These are phyloP conservation scores for Euplagia quadripunctaria DNA, from an alignment of 2,888 invertebrate genomes.

Conservation along the genomic window DNA sequence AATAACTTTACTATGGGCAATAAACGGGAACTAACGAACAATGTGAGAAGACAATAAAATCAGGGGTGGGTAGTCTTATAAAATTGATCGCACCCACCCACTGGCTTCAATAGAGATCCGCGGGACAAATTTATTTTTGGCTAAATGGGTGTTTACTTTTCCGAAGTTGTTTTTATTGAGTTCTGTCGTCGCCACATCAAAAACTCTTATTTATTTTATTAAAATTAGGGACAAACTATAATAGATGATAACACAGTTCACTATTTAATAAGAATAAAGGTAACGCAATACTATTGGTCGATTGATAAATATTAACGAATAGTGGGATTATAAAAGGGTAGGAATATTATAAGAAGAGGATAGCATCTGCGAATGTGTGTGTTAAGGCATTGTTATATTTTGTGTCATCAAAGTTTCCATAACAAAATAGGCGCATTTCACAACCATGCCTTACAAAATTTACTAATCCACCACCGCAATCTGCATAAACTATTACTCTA, in stretches of 20 bases:
- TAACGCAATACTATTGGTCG: too few species aligned
- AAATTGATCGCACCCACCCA: conserved; percentile 54
- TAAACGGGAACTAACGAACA: conserved; percentile 55
- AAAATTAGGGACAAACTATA: too few species aligned
- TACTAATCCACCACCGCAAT: not conserved
- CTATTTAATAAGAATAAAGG: too few species aligned
- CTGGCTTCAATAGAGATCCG: conserved; percentile 31
- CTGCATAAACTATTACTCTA: not conserved
- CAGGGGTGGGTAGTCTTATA: conserved; percentile 51
- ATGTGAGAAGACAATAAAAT: conserved; percentile 55
- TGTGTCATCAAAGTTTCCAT: not conserved
- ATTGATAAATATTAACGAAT: too few species aligned
- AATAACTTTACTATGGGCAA: conserved; percentile 48
- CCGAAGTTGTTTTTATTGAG: not conserved
- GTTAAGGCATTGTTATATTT: not conserved
- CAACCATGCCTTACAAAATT: not conserved
- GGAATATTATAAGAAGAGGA: not conserved
- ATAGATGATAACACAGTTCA: too few species aligned
- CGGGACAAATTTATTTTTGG: not conserved
- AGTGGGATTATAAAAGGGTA: too few species aligned
- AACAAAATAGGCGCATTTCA: not conserved
- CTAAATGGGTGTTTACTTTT: not conserved
- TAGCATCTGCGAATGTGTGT: not conserved
- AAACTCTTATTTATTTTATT: too few species aligned
- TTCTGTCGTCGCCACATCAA: too few species aligned